These are phyloP conservation scores for Acomys russatus DNA, from an alignment of 2,797 vertebrate species.

Conservation along the genomic window DNA sequence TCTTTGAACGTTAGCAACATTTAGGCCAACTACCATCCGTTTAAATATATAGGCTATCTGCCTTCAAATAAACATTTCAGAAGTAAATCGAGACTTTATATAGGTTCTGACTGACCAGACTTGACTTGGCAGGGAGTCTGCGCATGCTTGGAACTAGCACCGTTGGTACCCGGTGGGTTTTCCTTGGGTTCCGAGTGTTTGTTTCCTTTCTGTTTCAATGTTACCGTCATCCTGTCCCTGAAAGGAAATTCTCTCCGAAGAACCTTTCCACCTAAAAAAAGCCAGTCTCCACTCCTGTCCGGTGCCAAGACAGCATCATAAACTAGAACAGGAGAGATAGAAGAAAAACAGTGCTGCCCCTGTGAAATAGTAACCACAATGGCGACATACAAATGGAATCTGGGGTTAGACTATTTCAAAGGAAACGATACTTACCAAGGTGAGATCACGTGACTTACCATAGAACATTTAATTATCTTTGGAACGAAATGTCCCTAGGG, in stretches of 20 bases:
- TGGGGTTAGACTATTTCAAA: not conserved
- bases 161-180: not conserved
- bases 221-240: not conserved
- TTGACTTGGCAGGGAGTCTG: not conserved
- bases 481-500: not conserved
- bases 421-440: constrained; percentile 41
- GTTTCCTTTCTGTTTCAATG: not conserved
- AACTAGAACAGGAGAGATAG: not conserved
- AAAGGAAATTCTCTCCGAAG: not conserved
- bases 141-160: not conserved
- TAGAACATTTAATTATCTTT: not conserved
- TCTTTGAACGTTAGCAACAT: constrained; percentile 25
- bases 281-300: not conserved
- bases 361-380: constrained; percentile 34
- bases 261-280: not conserved
- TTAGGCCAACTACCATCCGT: not conserved
- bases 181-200: not conserved
- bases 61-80: not conserved
- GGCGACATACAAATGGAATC: not conserved
- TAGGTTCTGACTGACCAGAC: not conserved
- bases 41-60: not conserved
- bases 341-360: not conserved
- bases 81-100: not conserved
- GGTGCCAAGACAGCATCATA: not conserved
- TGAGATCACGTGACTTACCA: constrained; percentile 36